Conservation (phyloP, 1,140 invertebrate genomes). For the Campodea augens region DNA sequence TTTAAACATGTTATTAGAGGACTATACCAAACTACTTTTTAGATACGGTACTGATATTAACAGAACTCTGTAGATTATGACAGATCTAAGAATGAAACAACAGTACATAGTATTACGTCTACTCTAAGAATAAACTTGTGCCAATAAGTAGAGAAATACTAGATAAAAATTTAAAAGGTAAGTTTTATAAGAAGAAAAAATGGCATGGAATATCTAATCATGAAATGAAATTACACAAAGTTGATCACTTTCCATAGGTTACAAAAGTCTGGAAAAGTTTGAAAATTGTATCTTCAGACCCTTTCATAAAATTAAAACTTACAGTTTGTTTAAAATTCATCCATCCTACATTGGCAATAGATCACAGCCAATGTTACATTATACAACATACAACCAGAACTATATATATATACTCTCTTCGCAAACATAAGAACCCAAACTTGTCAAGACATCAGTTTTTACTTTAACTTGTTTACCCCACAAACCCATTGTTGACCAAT, state of each 20-base stretch:
- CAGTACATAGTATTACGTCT: no score
- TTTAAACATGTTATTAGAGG: no score
- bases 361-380: neutral
- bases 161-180: neutral
- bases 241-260: neutral
- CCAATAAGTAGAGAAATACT: conserved; percentile 1
- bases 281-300: neutral
- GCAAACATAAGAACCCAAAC: no score
- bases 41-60: no score
- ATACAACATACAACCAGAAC: neutral
- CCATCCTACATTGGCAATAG: conserved; percentile 2
- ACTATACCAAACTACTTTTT: no score
- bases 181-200: conserved; percentile 1
- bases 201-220: neutral
- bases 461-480: no score
- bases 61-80: no score
- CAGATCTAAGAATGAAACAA: no score
- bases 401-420: no score
- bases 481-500: no score
- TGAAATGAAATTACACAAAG: neutral
- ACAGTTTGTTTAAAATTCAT: neutral
- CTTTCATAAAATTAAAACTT: neutral
- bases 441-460: no score
- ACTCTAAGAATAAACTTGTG: no score
- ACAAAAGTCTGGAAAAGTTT: neutral